Evolutionary conservation across 2,797 vertebrate genomes (phyloP).

Genomic region (Malurus leucopterus): DNA sequence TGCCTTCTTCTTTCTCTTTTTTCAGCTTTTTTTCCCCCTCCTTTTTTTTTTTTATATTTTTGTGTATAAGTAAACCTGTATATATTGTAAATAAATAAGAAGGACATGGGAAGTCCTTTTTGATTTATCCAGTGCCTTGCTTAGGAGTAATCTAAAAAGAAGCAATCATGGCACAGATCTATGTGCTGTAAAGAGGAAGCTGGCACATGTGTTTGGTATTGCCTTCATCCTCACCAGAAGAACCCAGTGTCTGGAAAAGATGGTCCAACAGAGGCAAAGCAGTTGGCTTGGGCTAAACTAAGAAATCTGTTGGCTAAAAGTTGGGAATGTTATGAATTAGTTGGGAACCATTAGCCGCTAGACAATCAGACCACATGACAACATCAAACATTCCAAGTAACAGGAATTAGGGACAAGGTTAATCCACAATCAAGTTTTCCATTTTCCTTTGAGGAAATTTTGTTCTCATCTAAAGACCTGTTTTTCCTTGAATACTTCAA

Average conservation of each 20-base stretch:
- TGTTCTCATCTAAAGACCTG: background rate
- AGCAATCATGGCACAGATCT: background rate
- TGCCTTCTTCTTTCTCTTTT: background rate
- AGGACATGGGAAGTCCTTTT: background rate
- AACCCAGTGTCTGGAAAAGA: background rate
- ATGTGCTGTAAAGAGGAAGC: background rate
- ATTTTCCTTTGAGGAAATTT: background rate
- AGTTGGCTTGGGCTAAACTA: background rate
- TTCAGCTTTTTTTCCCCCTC: too few species aligned
- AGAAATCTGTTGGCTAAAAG: background rate
- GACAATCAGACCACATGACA: background rate
- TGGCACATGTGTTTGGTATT: background rate
- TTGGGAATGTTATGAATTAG: background rate
- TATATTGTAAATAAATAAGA: background rate
- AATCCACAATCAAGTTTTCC: background rate
- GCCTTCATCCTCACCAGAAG: background rate
- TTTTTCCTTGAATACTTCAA: background rate
- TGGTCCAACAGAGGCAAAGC: background rate
- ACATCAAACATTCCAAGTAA: background rate
- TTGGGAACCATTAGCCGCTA: background rate
- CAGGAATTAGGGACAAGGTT: background rate
- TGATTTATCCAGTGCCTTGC: background rate
- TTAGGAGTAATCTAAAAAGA: background rate
- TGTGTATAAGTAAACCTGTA: background rate
- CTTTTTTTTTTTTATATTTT: background rate